These are phyloP conservation scores for Yponomeuta sedellus DNA, from an alignment of 2,888 invertebrate genomes.

Conservation along the genomic window DNA sequence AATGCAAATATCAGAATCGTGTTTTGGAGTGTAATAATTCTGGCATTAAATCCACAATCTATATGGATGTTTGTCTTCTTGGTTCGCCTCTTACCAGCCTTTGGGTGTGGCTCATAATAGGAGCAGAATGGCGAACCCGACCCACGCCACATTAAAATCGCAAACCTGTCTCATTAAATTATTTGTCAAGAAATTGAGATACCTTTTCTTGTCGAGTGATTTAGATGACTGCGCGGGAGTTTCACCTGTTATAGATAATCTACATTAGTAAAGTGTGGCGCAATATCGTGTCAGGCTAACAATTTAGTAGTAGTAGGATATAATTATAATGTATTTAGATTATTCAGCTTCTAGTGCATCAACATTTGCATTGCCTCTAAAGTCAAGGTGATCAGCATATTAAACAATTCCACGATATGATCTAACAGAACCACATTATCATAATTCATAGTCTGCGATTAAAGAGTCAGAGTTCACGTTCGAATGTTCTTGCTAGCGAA, in stretches of 20 bases:
- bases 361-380: background rate
- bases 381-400: slow-evolving; percentile 1
- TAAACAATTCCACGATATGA: background rate
- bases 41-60: slow-evolving; percentile 46
- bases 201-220: slow-evolving; percentile 39
- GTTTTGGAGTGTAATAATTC: slow-evolving; percentile 43
- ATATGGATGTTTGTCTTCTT: slow-evolving; percentile 46
- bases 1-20: slow-evolving; percentile 44
- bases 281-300: background rate
- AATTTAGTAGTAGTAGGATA: background rate
- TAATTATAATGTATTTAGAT: background rate
- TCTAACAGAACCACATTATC: background rate
- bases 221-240: slow-evolving; percentile 28
- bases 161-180: slow-evolving; percentile 49
- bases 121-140: slow-evolving; percentile 40
- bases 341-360: background rate
- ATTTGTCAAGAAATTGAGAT: slow-evolving; percentile 38
- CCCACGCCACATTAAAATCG: slow-evolving; percentile 57
- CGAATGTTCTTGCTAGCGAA: too few relatives aligned
- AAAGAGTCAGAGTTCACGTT: slow-evolving; percentile 3
- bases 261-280: slow-evolving; percentile 2
- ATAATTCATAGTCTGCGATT: background rate
- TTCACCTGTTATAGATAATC: background rate
- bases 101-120: slow-evolving; percentile 46
- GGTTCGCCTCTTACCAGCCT: slow-evolving; percentile 27